A percentile compares a stretch with the other conserved stretches of the same genome.
Evolutionary conservation across 2,888 invertebrate genomes (phyloP).

Genomic region (Drosophila yooni): DNA sequence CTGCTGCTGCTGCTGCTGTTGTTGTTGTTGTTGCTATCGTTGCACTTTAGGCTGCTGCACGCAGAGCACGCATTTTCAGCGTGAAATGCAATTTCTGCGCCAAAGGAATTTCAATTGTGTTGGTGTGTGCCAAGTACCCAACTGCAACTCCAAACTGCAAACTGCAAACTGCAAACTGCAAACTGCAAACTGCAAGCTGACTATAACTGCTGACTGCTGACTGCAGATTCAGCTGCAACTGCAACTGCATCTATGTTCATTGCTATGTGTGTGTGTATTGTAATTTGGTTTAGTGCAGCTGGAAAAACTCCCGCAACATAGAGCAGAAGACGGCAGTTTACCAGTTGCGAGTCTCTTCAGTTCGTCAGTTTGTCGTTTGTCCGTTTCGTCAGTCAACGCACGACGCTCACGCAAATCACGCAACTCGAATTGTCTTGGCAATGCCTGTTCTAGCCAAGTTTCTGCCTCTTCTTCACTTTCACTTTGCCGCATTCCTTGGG

Average conservation of each 20-base stretch:
- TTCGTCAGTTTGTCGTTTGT: slow-evolving; percentile 46
- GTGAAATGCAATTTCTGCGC: slow-evolving; percentile 84
- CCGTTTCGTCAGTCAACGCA: slow-evolving; percentile 70
- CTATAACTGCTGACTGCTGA: neutral
- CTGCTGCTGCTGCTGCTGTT: slow-evolving; percentile 25
- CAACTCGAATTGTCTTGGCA: slow-evolving; percentile 73
- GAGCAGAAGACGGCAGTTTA: slow-evolving; percentile 28
- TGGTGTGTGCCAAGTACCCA: slow-evolving; percentile 61
- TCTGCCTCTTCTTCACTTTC: no score
- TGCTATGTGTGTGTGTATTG: slow-evolving; percentile 25
- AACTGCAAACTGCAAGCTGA: slow-evolving; percentile 3
- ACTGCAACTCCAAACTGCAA: slow-evolving; percentile 3
- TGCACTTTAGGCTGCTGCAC: slow-evolving; percentile 75
- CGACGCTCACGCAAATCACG: slow-evolving; percentile 84
- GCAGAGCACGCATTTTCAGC: slow-evolving; percentile 84
- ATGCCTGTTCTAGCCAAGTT: slow-evolving; percentile 36
- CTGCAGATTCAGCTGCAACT: slow-evolving; percentile 20
- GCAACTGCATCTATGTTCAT: slow-evolving; percentile 28
- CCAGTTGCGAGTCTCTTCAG: slow-evolving; percentile 26
- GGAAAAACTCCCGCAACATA: slow-evolving; percentile 70
- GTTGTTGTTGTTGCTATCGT: slow-evolving; percentile 46
- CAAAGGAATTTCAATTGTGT: slow-evolving; percentile 82
- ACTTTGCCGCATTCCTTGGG: slow-evolving; percentile 62
- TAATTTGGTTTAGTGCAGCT: slow-evolving; percentile 62
- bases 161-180: slow-evolving; percentile 1